Conservation (phyloP, 1,140 invertebrate species). For the Mizuhopecten yessoensis region DNA sequence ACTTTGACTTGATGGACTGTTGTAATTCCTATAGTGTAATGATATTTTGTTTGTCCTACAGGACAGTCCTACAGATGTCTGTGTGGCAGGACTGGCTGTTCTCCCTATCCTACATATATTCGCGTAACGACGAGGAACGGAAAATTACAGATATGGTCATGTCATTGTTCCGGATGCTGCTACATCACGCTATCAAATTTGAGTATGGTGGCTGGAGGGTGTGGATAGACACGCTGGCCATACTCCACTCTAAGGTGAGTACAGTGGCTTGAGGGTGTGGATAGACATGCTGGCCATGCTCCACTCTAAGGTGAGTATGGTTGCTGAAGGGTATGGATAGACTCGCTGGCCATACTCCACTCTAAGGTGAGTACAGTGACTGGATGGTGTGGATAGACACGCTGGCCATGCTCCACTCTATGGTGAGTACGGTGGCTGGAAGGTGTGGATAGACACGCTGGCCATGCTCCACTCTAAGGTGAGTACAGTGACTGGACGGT, state of each 20-base stretch:
- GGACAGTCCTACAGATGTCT: slow-evolving; percentile 99
- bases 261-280: slow-evolving; percentile 99
- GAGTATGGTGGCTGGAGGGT: slow-evolving; percentile 99
- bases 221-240: slow-evolving; percentile 99
- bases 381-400: slow-evolving; percentile 99
- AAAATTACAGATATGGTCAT: slow-evolving; percentile 99
- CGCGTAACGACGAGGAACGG: slow-evolving; percentile 96
- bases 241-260: slow-evolving; percentile 99
- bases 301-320: slow-evolving; percentile 99
- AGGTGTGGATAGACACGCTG: too few relatives aligned
- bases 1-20: too few relatives aligned
- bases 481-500: too few relatives aligned
- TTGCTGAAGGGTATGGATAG: slow-evolving; percentile 99
- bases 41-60: slow-evolving; percentile 68
- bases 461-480: too few relatives aligned
- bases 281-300: slow-evolving; percentile 99
- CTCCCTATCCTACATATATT: slow-evolving; percentile 98
- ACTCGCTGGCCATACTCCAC: slow-evolving; percentile 99
- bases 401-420: slow-evolving; percentile 99
- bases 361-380: slow-evolving; percentile 99
- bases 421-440: too few relatives aligned
- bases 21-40: too few relatives aligned
- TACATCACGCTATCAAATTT: slow-evolving; percentile 99
- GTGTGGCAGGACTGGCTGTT: slow-evolving; percentile 99
- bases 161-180: slow-evolving; percentile 96